Evolutionary conservation across 2,797 vertebrate genomes (phyloP).

Genomic region (Diplodus puntazzo): DNA sequence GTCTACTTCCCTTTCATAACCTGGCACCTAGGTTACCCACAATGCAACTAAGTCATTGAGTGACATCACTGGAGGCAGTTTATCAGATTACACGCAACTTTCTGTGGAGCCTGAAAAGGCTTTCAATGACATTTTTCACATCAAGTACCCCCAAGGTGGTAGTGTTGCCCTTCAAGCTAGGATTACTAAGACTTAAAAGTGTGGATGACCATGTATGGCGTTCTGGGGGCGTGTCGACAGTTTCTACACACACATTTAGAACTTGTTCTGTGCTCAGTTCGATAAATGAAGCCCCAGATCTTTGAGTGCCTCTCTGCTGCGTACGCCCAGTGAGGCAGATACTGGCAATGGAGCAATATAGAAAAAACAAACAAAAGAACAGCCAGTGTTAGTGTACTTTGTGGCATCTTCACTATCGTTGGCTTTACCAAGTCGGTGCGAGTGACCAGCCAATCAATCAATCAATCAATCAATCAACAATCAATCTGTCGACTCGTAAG

Average conservation of each 20-base stretch:
- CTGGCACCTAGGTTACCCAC: too few species aligned
- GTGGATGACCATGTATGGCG: not conserved
- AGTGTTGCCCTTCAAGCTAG: too few species aligned
- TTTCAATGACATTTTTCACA: too few species aligned
- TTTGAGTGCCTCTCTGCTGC: conserved; percentile 70
- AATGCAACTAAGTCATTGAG: too few species aligned
- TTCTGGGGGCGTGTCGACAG: not conserved
- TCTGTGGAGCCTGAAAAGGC: too few species aligned
- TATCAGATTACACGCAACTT: too few species aligned
- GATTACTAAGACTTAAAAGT: not conserved
- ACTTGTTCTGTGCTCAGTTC: not conserved
- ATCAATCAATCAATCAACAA: conserved; percentile 42
- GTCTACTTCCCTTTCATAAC: not conserved
- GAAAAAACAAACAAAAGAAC: not conserved
- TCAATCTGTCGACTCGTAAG: conserved; percentile 62
- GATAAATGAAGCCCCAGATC: conserved; percentile 67
- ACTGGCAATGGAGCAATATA: conserved; percentile 47
- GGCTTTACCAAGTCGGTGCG: conserved; percentile 31
- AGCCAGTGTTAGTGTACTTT: conserved; percentile 46
- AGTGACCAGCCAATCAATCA: conserved; percentile 35
- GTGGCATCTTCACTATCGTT: conserved; percentile 33
- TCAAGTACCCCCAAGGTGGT: too few species aligned
- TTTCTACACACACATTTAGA: not conserved
- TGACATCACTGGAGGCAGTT: too few species aligned
- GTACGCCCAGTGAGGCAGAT: conserved; percentile 42